Evolutionary conservation across 2,888 invertebrate genomes (phyloP).

Genomic region (Melikaiella ostensackeni): DNA sequence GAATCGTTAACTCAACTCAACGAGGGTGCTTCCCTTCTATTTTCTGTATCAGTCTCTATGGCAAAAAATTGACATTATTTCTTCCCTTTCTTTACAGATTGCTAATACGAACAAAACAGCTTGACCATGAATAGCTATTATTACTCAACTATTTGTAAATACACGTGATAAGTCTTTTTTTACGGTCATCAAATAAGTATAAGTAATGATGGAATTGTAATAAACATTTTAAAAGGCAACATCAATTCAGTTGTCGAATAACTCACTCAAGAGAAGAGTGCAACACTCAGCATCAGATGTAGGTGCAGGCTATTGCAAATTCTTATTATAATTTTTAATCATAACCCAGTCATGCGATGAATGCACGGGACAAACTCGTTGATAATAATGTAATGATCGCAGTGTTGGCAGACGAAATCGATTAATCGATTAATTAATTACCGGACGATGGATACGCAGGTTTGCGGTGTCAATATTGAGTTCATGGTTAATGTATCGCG

Average conservation of each 20-base stretch:
- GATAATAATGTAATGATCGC: conserved; percentile 47
- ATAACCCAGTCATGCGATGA: neutral
- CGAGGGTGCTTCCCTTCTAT: conserved; percentile 5
- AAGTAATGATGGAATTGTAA: too few relatives aligned
- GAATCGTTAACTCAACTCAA: conserved; percentile 33
- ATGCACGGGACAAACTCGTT: conserved; percentile 8
- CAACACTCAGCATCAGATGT: neutral
- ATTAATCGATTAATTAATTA: conserved; percentile 72
- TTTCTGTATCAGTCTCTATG: neutral
- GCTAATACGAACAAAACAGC: neutral
- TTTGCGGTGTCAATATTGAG: conserved; percentile 72
- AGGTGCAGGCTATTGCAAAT: neutral
- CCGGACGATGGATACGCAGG: conserved; percentile 62
- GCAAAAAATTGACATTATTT: conserved; percentile 7
- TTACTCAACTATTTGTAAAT: neutral
- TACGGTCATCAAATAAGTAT: too few relatives aligned
- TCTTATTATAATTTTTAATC: conserved; percentile 5
- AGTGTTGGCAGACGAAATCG: conserved; percentile 57
- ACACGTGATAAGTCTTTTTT: neutral
- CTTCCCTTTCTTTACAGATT: neutral
- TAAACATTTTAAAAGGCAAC: too few relatives aligned
- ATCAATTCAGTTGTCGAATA: neutral
- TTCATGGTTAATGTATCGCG: conserved; percentile 68
- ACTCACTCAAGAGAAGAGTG: neutral
- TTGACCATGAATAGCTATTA: neutral